Base-by-base conservation (phyloP, 2,113 vertebrate species). In the Polyodon spathula region DNA sequence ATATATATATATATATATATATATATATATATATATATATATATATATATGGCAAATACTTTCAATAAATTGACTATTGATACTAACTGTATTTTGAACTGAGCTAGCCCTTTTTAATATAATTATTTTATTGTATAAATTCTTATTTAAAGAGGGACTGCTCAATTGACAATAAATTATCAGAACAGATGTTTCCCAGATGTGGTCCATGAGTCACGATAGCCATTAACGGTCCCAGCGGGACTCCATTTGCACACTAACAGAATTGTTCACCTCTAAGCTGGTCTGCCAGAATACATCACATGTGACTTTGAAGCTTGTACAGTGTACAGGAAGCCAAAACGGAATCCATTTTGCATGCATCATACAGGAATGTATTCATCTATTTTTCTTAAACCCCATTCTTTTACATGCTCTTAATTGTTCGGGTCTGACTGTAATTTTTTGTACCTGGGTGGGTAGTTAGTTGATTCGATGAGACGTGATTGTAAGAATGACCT, bases 301-400 rank as follows among this genome's bases (percentile, higher is more conserved):
- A 61, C 66, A 60, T 55, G 54, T 46, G 42, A 52, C 75, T 81
- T 84, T 71, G 65, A 76, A 85, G 75, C 64, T 38, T 76, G 14
- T 55, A 73, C 64, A 55, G 60, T 65, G 63, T 69, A 75, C 69
- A 76, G 77, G 75, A 83, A 79, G 62, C 38, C 70, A 59, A 75
- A 55, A 51, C 58, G 82, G 74, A 82, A 83, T 86, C 73, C 71
- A 84, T 82, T 85, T 76, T 70, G 65, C 68, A 41, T 76, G 76
- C 78, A 80, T 82, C 78, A 77, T 66, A 40, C 46, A 62, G 80
- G 78, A 87, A 86, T 85, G 83, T 81, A 75, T 82, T 65, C 39
- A 56, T 53, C 44, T 38, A 50, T 38, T 7, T 37, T 50, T 11
- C 64, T 68, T 65, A 56, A 58, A 52, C 40, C 62, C 54, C 16